Evolutionary conservation across 2,113 vertebrate genomes (phyloP).

Genomic region (Cyprinodon tularosa): DNA sequence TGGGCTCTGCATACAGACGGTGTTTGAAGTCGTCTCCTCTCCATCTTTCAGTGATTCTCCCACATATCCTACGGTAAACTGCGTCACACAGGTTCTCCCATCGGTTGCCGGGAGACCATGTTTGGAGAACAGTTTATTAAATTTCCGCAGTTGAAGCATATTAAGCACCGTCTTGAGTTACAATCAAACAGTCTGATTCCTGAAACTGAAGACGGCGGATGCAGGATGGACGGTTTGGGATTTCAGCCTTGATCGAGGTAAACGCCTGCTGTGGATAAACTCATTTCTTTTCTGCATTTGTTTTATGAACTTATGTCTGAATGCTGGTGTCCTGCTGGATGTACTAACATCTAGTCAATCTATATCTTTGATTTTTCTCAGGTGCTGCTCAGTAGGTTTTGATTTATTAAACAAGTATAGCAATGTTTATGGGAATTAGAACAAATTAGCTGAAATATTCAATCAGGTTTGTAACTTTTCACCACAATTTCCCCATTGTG

Average conservation of each 20-base stretch:
- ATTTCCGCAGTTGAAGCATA: slow-evolving; percentile 59
- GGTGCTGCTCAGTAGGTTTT: no score
- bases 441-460: no score
- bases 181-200: slow-evolving; percentile 35
- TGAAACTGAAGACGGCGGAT: slow-evolving; percentile 11
- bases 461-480: no score
- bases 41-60: background rate
- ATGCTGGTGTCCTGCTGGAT: no score
- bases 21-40: background rate
- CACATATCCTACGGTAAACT: slow-evolving; percentile 3
- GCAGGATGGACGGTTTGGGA: slow-evolving; percentile 34
- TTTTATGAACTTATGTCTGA: no score
- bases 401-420: no score
- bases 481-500: no score
- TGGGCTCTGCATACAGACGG: no score
- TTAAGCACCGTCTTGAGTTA: slow-evolving; percentile 2
- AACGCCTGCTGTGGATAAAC: background rate
- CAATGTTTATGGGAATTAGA: no score
- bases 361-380: no score
- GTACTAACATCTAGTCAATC: no score
- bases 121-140: slow-evolving; percentile 78
- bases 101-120: slow-evolving; percentile 74
- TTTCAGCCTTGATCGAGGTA: slow-evolving; percentile 4
- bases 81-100: background rate
- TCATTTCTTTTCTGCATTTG: no score